Base-by-base conservation (phyloP, 92 coral and sea anemone genomes). In the Palythoa caribaeorum region DNA sequence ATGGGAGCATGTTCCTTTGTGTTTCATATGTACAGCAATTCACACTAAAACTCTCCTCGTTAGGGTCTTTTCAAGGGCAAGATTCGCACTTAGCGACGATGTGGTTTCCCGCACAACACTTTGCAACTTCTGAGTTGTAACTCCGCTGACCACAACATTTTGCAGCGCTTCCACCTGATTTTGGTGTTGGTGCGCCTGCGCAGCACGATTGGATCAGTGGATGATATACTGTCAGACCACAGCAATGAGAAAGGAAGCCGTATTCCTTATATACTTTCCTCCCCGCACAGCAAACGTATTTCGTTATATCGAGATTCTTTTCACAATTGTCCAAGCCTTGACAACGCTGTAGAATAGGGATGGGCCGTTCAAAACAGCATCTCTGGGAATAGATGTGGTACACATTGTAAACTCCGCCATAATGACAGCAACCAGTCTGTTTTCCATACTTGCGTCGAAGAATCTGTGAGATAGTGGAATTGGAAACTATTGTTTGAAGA, bases 61-160 rank as follows among this genome's bases (percentile, higher is more conserved):
- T 12, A 52, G 2, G 13, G 1, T 21, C 35, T 3, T 7, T 51
- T 81, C 20, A 81, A 20, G 76, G 75, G 15, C 86, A 66, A 44
- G 62, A 16, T 15, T 81, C 62, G 48, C 63, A 81, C 39, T 66
- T 81, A 47, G 86, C 86, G 28, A 81, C 63, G 47, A 81, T 81
- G 20, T 81, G 47, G 75, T 66, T 66, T 11, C 86, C 86, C 6
- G 62, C 40, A 52, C 86, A 80, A 63, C 85, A 80, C 85, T 80
- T 80, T 9, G 85, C 85, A 47, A 80, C 72, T 15, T 62, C 50
- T 5, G 59, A 10, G 60, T 44, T 78, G 62, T 78, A 78, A 38
- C 83, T 78, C 71, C 71, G 83, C 83, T 78, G 83, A 78, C 70
- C 83, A 36, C 83, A 78, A 78, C 83, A 78, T 17, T 55, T 78